These are phyloP conservation scores for Sorex araneus DNA, from an alignment of 2,113 vertebrate species.

Conservation along the genomic window DNA sequence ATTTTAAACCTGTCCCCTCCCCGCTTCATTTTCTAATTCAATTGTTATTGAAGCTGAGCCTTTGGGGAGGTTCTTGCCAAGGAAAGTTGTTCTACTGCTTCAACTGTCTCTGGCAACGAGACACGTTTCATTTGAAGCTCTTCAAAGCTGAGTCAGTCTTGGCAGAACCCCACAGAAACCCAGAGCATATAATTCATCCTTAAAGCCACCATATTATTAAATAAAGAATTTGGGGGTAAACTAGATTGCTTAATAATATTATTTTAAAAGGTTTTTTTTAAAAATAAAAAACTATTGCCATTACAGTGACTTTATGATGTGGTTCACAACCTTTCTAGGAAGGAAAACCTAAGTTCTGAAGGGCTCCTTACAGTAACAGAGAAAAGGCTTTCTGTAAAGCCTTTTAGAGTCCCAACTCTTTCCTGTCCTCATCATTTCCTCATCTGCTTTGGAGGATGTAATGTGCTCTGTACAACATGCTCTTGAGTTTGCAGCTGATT, in stretches of 20 bases:
- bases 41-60: background rate
- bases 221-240: constrained; percentile 53
- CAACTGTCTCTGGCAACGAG: background rate
- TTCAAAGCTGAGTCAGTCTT: constrained; percentile 30
- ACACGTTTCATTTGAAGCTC: constrained; percentile 25
- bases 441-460: background rate
- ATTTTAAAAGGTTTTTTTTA: constrained; percentile 25
- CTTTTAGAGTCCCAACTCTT: background rate
- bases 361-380: background rate
- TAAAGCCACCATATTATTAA: constrained; percentile 53
- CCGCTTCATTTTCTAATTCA: constrained; percentile 19
- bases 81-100: background rate
- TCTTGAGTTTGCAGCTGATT: background rate
- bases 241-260: constrained; percentile 38
- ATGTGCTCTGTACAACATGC: background rate
- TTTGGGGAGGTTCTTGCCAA: background rate
- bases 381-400: background rate
- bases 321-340: background rate
- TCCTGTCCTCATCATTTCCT: background rate
- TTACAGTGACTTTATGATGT: constrained; percentile 16
- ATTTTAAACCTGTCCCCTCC: background rate
- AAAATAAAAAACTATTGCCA: background rate
- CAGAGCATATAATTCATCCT: constrained; percentile 34
- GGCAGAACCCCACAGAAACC: constrained; percentile 22
- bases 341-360: background rate